Conservation (phyloP, 2,113 vertebrate genomes). For the Macquaria australasica region DNA sequence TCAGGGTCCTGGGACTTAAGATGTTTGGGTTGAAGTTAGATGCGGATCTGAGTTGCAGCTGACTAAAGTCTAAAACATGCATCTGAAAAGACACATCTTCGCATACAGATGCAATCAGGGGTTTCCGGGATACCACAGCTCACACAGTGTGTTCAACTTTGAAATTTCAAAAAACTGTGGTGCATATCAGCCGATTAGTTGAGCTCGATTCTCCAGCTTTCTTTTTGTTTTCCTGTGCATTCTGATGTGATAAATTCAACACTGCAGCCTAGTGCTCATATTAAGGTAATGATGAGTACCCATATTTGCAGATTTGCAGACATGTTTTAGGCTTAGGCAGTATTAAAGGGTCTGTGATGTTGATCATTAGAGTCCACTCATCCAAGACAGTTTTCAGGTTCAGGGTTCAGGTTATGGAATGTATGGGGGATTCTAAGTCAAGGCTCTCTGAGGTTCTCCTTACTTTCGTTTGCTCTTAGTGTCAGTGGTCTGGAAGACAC, state of each 20-base stretch:
- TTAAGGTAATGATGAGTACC: background rate
- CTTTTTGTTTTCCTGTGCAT: background rate
- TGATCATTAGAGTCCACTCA: constrained; percentile 1
- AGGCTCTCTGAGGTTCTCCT: constrained; percentile 6
- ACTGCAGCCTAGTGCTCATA: background rate
- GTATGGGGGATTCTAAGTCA: background rate
- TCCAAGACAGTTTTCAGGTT: background rate
- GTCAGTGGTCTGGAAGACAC: constrained; percentile 94
- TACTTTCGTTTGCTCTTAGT: constrained; percentile 89
- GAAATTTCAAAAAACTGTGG: background rate
- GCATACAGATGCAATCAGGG: background rate
- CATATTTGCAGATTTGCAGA: background rate
- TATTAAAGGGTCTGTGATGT: background rate
- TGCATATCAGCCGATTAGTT: background rate
- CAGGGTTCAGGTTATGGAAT: background rate
- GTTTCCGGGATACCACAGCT: background rate
- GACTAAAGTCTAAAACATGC: background rate
- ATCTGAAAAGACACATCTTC: background rate
- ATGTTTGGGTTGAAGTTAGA: background rate
- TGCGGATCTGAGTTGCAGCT: background rate
- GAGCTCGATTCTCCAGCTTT: background rate
- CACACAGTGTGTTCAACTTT: background rate
- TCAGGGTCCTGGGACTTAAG: background rate
- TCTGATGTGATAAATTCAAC: constrained; percentile 1
- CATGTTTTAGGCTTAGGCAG: background rate